A percentile compares a stretch with the other conserved stretches of the same genome.
Evolutionary conservation across 2,888 invertebrate species (phyloP).

Genomic region (Macaria notata): DNA sequence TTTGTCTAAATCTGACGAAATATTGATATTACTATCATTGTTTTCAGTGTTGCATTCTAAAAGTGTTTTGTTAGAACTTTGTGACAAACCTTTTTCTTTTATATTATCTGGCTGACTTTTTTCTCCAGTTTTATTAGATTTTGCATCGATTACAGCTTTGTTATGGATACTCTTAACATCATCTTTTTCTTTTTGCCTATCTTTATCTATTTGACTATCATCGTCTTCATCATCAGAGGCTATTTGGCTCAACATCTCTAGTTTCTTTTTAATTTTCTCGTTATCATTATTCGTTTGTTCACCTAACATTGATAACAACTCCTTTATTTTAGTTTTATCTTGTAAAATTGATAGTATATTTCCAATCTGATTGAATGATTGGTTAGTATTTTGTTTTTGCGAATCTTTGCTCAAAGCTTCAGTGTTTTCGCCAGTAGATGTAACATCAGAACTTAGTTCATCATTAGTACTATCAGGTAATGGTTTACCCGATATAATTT

Average conservation of each 20-base stretch:
- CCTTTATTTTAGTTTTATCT: slow-evolving; percentile 76
- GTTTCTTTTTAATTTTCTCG: slow-evolving; percentile 80
- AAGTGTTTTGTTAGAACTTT: too few relatives aligned
- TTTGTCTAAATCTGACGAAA: too few relatives aligned
- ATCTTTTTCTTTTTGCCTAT: neutral
- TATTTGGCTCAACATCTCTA: slow-evolving; percentile 80
- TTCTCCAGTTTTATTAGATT: too few relatives aligned
- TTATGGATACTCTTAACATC: neutral
- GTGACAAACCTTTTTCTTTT: too few relatives aligned
- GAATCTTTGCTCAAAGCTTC: slow-evolving; percentile 28
- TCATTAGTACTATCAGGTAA: slow-evolving; percentile 61
- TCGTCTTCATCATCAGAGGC: slow-evolving; percentile 74
- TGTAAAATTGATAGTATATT: slow-evolving; percentile 65
- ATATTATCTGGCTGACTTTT: too few relatives aligned
- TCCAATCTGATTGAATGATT: slow-evolving; percentile 50
- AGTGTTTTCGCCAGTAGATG: slow-evolving; percentile 28
- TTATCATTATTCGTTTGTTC: slow-evolving; percentile 62
- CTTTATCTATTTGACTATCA: neutral
- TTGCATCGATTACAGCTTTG: too few relatives aligned
- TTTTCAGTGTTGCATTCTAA: too few relatives aligned
- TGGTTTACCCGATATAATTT: slow-evolving; percentile 30
- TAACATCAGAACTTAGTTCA: slow-evolving; percentile 53
- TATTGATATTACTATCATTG: too few relatives aligned
- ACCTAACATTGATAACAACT: slow-evolving; percentile 67
- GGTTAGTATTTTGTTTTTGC: slow-evolving; percentile 29